Base-by-base conservation (phyloP, 2,113 vertebrate species). In the Trematomus loennbergii region DNA sequence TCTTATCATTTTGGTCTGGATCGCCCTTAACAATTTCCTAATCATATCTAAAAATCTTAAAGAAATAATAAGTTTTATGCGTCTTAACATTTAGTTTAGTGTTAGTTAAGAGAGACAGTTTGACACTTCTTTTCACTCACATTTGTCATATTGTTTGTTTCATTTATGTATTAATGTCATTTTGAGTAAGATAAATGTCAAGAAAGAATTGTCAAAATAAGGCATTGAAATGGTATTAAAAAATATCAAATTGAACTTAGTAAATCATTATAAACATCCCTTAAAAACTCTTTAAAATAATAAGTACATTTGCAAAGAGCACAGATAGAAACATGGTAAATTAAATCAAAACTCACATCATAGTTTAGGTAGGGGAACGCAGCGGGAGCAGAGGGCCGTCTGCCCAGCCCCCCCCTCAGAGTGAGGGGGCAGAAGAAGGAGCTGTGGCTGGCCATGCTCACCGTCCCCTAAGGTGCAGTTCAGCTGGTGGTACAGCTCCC, bases 341-440 rank as follows among this genome's bases (percentile, higher is more conserved):
- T 40, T 22, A 43, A 33, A 67, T 2, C 0, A 13, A 33, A 55
- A 6, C 94, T 94, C 67, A 95, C 95, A 0, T 96, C 90, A 25
- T 86, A 94, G 3, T 49, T 85, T 0, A 96, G 89, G 9, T 95
- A 86, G 0, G 97, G 95, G 55, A 99, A 96, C 0, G 18, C 20
- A 0, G 92, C 68, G 0, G 96, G 96, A 0, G 95, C 59, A 0
- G 89, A 73, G 0, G 95, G 94, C 5, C 89, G 84, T 72, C 96
- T 68, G 0, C 96, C 94, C 0, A 99, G 74, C 9, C 93, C 94
- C 0, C 96, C 95, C 0, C 92, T 91, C 79, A 99, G 90, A 0
- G 97, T 97, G 68, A 99, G 66, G 0, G 97, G 98, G 79, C 98
- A 99, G 88, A 98, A 94, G n/a, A 98, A 93, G 0, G 97, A 98